Evolutionary conservation across 1,140 invertebrate species (phyloP).

Genomic region (Vanessa atalanta): DNA sequence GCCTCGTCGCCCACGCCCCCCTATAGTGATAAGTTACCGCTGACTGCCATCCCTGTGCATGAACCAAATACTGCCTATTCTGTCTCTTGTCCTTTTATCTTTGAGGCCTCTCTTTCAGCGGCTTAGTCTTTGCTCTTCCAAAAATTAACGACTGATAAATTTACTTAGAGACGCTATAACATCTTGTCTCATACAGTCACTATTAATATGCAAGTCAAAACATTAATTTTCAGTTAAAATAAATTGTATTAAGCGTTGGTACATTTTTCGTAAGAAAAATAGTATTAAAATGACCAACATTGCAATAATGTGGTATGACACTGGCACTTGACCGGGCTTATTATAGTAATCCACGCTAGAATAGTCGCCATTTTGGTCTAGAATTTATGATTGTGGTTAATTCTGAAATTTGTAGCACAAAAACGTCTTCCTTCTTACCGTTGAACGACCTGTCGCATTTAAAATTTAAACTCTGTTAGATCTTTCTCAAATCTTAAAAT

Average conservation of each 20-base stretch:
- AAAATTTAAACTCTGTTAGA: constrained; percentile 76
- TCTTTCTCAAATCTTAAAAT: constrained; percentile 74
- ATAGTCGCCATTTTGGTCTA: constrained; percentile 60
- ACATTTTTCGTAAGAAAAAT: constrained; percentile 7
- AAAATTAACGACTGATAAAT: constrained; percentile 34
- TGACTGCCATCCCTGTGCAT: constrained; percentile 71
- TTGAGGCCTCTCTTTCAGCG: constrained; percentile 53
- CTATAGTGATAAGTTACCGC: constrained; percentile 74
- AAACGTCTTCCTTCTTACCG: constrained; percentile 80
- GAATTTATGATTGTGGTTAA: constrained; percentile 51
- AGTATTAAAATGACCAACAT: constrained; percentile 24
- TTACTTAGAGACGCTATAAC: constrained; percentile 22
- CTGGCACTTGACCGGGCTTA: constrained; percentile 46
- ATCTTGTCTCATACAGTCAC: constrained; percentile 20
- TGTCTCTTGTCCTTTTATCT: constrained; percentile 57
- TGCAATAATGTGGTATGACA: constrained; percentile 53
- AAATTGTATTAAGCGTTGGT: constrained; percentile 36
- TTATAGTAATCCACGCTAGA: constrained; percentile 61
- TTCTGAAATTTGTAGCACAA: constrained; percentile 73
- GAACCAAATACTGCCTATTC: constrained; percentile 69
- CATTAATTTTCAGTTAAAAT: constrained; percentile 39
- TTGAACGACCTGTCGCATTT: constrained; percentile 75
- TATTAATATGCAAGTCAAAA: constrained; percentile 23
- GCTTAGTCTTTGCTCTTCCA: constrained; percentile 45
- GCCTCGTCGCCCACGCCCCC: constrained; percentile 68